Base-by-base conservation (phyloP, 2,888 invertebrate species). In the Tipula confusa region DNA sequence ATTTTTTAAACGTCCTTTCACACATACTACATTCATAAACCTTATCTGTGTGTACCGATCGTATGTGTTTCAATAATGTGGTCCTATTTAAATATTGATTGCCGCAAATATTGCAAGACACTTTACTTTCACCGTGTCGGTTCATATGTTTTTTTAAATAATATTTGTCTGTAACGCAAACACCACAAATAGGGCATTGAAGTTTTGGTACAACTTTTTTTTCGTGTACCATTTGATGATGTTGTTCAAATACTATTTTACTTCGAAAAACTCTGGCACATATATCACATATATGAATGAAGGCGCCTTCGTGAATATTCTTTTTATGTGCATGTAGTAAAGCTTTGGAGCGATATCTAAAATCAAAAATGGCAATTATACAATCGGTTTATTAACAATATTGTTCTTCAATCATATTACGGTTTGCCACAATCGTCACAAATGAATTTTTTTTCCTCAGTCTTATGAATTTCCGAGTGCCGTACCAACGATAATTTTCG, bases 191-290 rank as follows among this genome's bases (percentile, higher is more conserved):
- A 2, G 87, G 86, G 38, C 89, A 89, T 86, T 89, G 88, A 3
- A 89, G 86, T 83, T 88, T 88, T 4, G 89, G 88, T 33, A 84
- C 85, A 81, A 87, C 86, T 0, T 88, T 87, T 13, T 87, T 88
- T 0, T 87, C 87, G 82, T 89, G 89, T 15, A 29, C 31, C 84
- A 87, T 87, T 43, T 87, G 82, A 64, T 64, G 64, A 85, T 89
- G 89, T 1, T 87, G 87, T 82, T 88, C 87, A 83, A 89, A 89
- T 15, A 87, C 87, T 0, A 88, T 86, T 11, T 87, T 87, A 2
- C 88, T 89, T 0, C 88, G 87, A 83, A 89, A 89, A 4, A 88
- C 88, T 85, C 88, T 88, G 1, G 89, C 89, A 36, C 89, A 89
- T 7, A 89, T 88, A 85, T 89, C 84, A 83, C 83, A 84, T 9